These are phyloP conservation scores for Troides helena DNA, from an alignment of 2,888 invertebrate genomes.

Conservation along the genomic window DNA sequence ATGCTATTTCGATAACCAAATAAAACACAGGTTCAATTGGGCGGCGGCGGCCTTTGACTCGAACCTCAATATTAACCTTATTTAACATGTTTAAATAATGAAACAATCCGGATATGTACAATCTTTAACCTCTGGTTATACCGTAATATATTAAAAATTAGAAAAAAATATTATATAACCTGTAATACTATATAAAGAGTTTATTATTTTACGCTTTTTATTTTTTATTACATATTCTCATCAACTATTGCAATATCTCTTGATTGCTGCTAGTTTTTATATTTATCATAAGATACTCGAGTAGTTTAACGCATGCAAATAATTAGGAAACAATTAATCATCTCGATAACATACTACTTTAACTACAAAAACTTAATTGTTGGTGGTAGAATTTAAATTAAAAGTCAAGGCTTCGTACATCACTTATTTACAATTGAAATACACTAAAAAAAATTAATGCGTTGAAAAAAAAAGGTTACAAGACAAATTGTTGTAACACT, in stretches of 20 bases:
- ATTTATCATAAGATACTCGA: no score
- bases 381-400: slow-evolving; percentile 19
- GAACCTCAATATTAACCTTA: slow-evolving; percentile 29
- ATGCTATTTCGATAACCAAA: slow-evolving; percentile 67
- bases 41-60: slow-evolving; percentile 38
- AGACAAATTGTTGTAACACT: slow-evolving; percentile 1
- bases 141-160: no score
- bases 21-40: slow-evolving; percentile 59
- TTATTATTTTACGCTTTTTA: no score
- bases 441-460: neutral
- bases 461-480: neutral
- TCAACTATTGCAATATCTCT: no score
- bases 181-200: no score
- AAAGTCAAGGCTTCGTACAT: slow-evolving; percentile 13
- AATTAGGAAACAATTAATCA: slow-evolving; percentile 9
- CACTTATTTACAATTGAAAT: neutral
- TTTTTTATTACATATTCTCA: no score
- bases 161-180: no score
- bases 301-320: slow-evolving; percentile 1
- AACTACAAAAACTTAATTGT: slow-evolving; percentile 23
- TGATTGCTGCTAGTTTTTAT: no score
- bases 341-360: neutral
- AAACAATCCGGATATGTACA: neutral
- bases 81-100: no score
- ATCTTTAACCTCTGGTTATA: no score